Evolutionary conservation across 2,888 invertebrate species (phyloP).

Genomic region (Pyrrhosoma nymphula): DNA sequence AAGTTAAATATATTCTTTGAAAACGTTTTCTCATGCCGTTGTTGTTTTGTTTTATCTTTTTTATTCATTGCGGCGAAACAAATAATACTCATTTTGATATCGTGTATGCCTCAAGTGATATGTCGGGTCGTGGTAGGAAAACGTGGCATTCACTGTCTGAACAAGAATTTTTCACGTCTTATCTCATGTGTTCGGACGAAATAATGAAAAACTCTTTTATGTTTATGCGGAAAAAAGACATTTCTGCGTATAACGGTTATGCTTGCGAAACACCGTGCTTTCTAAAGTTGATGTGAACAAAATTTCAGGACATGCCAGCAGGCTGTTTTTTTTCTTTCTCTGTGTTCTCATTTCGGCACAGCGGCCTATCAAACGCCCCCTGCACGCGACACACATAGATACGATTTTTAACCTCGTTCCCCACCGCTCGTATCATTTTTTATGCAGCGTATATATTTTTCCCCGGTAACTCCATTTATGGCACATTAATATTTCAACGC

Average conservation of each 20-base stretch:
- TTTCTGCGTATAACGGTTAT: background rate
- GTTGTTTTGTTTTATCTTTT: too few relatives aligned
- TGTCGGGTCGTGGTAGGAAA: too few relatives aligned
- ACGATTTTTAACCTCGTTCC: slow-evolving; percentile 68
- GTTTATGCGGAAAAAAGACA: background rate
- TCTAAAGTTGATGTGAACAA: background rate
- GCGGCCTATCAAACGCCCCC: background rate
- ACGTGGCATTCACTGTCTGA: too few relatives aligned
- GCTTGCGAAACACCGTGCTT: background rate
- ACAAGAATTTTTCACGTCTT: too few relatives aligned
- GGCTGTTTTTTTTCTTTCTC: background rate
- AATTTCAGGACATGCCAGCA: background rate
- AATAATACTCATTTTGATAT: too few relatives aligned
- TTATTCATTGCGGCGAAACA: too few relatives aligned
- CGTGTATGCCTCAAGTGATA: too few relatives aligned
- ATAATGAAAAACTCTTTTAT: background rate
- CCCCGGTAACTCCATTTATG: background rate
- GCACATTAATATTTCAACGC: slow-evolving; percentile 6
- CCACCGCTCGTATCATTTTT: background rate
- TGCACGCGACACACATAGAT: background rate
- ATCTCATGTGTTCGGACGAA: background rate
- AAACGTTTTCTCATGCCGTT: too few relatives aligned
- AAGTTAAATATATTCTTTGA: too few relatives aligned
- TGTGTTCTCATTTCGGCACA: background rate
- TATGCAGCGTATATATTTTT: background rate